Conservation (phyloP, 2,888 invertebrate genomes). For the Eugnorisma glareosa region DNA sequence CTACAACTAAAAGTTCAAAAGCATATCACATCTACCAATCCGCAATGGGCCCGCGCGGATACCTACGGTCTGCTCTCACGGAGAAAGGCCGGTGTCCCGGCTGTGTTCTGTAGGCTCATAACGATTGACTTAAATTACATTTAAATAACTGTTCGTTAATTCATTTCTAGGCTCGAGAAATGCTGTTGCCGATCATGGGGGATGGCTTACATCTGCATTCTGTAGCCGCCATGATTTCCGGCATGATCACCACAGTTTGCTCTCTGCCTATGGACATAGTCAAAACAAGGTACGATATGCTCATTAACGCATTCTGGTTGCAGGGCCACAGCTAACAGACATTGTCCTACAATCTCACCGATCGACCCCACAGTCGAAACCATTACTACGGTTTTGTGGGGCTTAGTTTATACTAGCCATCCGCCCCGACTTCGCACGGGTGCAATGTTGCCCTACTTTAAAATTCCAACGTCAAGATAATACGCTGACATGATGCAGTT, state of each 20-base stretch:
- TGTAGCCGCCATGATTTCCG: conserved; percentile 97
- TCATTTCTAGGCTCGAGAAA: conserved; percentile 78
- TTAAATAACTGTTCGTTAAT: background rate
- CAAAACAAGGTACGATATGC: conserved; percentile 94
- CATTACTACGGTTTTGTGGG: no score
- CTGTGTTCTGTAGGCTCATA: background rate
- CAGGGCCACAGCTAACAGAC: background rate
- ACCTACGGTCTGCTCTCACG: no score
- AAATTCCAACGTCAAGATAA: background rate
- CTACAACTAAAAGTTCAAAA: background rate
- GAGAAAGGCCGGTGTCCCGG: background rate
- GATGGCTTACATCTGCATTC: conserved; percentile 97
- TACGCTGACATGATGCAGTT: no score
- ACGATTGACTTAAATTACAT: no score
- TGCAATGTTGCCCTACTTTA: background rate
- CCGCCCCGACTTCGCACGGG: no score
- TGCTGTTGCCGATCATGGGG: conserved; percentile 89
- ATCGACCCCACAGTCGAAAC: no score
- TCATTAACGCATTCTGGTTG: background rate
- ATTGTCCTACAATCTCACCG: background rate
- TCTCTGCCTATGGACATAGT: conserved; percentile 99
- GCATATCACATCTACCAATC: background rate
- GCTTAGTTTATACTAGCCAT: no score
- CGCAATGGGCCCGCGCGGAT: background rate
- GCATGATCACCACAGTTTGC: conserved; percentile 97